Evolutionary conservation across 1,140 invertebrate species (phyloP).

Genomic region (Sarcophaga peregrina): DNA sequence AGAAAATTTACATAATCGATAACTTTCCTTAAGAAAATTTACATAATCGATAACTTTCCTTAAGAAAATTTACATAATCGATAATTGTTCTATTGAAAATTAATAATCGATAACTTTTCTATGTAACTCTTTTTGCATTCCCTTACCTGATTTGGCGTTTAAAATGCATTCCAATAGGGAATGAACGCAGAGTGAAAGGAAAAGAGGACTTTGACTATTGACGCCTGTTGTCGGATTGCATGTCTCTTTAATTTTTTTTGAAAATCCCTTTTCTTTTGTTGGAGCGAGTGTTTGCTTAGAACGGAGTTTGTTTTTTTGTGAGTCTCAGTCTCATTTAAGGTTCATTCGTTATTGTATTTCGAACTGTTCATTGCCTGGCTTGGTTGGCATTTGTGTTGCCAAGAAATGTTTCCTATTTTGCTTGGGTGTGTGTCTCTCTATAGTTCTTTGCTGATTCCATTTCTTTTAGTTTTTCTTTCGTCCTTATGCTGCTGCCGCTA

Average conservation of each 20-base stretch:
- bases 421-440: conserved; percentile 1
- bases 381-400: conserved; percentile 10
- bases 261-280: background rate
- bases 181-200: background rate
- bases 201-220: background rate
- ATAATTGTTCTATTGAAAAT: too few species aligned
- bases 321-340: background rate
- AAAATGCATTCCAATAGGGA: too few species aligned
- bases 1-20: too few species aligned
- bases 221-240: background rate
- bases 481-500: background rate
- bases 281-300: background rate
- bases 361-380: background rate
- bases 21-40: too few species aligned
- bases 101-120: too few species aligned
- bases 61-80: too few species aligned
- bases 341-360: background rate
- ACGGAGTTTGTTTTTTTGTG: background rate
- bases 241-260: background rate
- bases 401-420: conserved; percentile 38
- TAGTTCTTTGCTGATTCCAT: background rate
- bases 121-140: too few species aligned
- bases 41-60: too few species aligned
- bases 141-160: too few species aligned
- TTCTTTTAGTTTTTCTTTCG: background rate